phyloP scores from a whole-genome alignment of 1,140 invertebrate genomes.

The Harpegnathos saltator region DNA sequence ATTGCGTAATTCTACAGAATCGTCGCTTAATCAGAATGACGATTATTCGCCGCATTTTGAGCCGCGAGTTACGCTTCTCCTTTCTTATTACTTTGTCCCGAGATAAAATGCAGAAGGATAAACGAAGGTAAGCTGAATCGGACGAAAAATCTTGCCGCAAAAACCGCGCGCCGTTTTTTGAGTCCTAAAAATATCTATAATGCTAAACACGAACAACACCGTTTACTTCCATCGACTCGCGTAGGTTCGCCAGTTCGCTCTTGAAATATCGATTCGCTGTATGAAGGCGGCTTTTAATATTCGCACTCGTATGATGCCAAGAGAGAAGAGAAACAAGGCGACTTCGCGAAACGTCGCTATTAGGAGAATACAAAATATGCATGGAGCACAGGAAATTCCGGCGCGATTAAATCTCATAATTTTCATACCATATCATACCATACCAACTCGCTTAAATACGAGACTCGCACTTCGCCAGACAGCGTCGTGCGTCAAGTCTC shows the following conservation, averaged over 20 bases:
- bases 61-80: background rate
- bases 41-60: background rate
- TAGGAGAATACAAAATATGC: conserved; percentile 46
- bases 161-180: background rate
- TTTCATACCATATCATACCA: conserved; percentile 43
- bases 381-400: conserved; percentile 26
- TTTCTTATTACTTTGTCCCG: too few relatives aligned
- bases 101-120: background rate
- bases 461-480: too few relatives aligned
- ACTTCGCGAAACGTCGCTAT: conserved; percentile 43
- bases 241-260: background rate
- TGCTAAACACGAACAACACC: background rate
- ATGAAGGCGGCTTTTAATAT: conserved; percentile 35
- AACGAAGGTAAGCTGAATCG: too few relatives aligned
- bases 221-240: background rate
- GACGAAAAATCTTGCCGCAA: too few relatives aligned
- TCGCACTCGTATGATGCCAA: background rate
- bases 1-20: conserved; percentile 30
- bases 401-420: conserved; percentile 21
- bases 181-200: background rate
- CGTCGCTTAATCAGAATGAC: background rate
- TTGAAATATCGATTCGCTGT: conserved; percentile 37
- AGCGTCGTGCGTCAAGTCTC: too few relatives aligned
- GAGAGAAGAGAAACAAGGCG: conserved; percentile 19
- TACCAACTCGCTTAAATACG: conserved; percentile 24